Evolutionary conservation across 2,888 invertebrate genomes (phyloP).

Genomic region (Drosophila dives): DNA sequence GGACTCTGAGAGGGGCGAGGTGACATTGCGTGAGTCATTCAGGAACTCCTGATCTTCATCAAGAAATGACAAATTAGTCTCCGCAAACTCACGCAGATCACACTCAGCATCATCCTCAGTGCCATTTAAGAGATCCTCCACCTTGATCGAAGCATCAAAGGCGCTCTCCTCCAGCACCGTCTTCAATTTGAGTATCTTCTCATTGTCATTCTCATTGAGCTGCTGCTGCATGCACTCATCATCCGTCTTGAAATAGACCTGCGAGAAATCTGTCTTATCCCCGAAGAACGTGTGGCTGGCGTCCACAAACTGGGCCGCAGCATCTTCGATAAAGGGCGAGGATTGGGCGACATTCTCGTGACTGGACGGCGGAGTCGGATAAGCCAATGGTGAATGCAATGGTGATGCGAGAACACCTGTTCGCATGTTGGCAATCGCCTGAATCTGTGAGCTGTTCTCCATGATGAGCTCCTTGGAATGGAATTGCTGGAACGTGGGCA

Average conservation of each 20-base stretch:
- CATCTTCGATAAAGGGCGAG: constrained; percentile 85
- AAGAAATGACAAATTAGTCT: constrained; percentile 84
- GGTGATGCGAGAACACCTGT: constrained; percentile 87
- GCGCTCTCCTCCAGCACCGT: constrained; percentile 83
- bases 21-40: constrained; percentile 89
- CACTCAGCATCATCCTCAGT: constrained; percentile 82
- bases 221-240: constrained; percentile 57
- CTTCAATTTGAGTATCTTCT: constrained; percentile 84
- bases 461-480: constrained; percentile 87
- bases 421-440: constrained; percentile 82
- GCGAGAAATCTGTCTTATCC: constrained; percentile 82
- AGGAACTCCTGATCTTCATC: constrained; percentile 85
- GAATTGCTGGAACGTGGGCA: constrained; percentile 93
- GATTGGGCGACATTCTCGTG: constrained; percentile 89
- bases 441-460: constrained; percentile 83
- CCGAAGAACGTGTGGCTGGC: constrained; percentile 83
- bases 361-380: constrained; percentile 95
- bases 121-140: constrained; percentile 83
- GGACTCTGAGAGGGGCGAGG: constrained; percentile 92
- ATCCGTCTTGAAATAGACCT: constrained; percentile 80
- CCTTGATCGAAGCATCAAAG: constrained; percentile 82
- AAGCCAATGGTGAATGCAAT: constrained; percentile 90
- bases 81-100: constrained; percentile 84
- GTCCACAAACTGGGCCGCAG: constrained; percentile 81
- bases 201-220: constrained; percentile 82